These are phyloP conservation scores for Homarus americanus DNA, from an alignment of 1,140 invertebrate species.

Conservation along the genomic window DNA sequence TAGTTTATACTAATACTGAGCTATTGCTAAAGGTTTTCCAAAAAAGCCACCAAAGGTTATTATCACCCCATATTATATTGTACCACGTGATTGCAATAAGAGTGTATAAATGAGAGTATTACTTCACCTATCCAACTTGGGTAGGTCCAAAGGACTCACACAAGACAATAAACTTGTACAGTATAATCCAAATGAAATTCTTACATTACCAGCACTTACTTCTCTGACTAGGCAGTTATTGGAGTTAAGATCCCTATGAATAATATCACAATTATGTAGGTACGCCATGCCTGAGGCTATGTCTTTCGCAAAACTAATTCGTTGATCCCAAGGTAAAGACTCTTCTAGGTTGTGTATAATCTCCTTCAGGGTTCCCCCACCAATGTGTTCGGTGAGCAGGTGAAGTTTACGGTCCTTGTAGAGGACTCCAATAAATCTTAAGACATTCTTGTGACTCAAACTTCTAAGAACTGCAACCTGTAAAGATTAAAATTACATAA, in stretches of 20 bases:
- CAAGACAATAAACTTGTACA: background rate
- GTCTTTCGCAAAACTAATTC: constrained; percentile 92
- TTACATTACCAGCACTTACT: constrained; percentile 78
- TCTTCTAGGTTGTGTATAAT: constrained; percentile 86
- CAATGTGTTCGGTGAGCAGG: constrained; percentile 94
- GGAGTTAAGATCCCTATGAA: constrained; percentile 97
- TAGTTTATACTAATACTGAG: too few relatives aligned
- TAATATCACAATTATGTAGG: constrained; percentile 95
- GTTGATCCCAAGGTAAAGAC: constrained; percentile 88
- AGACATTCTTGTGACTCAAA: constrained; percentile 92
- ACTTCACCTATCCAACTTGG: too few relatives aligned
- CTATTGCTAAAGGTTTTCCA: too few relatives aligned
- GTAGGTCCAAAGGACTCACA: background rate
- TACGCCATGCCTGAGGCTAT: constrained; percentile 96
- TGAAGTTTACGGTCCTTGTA: constrained; percentile 95
- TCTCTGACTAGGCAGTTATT: constrained; percentile 96
- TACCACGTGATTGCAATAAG: too few relatives aligned
- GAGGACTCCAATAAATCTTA: constrained; percentile 94
- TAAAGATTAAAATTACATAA: constrained; percentile 62
- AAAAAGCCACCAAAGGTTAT: too few relatives aligned
- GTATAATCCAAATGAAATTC: too few relatives aligned
- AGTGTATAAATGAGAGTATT: too few relatives aligned
- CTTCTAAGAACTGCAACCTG: constrained; percentile 92
- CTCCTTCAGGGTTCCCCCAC: constrained; percentile 92
- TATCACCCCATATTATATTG: too few relatives aligned